Conservation (phyloP, 1,140 invertebrate genomes). For the Drosophila serrata region DNA sequence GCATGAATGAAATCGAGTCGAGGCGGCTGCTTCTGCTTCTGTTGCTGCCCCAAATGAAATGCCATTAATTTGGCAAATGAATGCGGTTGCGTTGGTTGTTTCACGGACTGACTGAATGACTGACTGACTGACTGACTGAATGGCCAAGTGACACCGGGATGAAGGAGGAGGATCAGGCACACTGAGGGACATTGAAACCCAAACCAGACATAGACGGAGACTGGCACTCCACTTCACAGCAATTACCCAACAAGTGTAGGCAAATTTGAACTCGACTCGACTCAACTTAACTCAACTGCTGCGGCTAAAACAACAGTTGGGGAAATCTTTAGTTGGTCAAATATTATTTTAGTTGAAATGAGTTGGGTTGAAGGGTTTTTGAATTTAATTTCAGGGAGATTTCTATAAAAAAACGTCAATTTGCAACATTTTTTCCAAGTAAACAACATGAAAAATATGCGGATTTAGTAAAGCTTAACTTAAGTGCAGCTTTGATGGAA, state of each 20-base stretch:
- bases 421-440: background rate
- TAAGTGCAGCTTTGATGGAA: no score
- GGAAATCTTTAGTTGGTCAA: conserved; percentile 48
- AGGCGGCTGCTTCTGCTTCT: conserved; percentile 11
- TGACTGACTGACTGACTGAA: conserved; percentile 33
- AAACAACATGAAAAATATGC: background rate
- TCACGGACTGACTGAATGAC: conserved; percentile 42
- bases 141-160: conserved; percentile 1
- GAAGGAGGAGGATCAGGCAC: background rate
- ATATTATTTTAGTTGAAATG: conserved; percentile 38
- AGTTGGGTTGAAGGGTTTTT: background rate
- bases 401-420: background rate
- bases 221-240: conserved; percentile 69
- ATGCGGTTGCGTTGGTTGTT: conserved; percentile 72
- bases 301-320: conserved; percentile 44
- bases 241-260: conserved; percentile 78
- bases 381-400: background rate
- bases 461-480: no score
- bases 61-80: conserved; percentile 84
- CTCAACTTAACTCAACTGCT: conserved; percentile 29
- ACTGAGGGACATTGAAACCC: background rate
- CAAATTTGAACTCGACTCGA: conserved; percentile 64
- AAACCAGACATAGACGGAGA: conserved; percentile 14
- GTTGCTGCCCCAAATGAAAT: conserved; percentile 73
- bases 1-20: conserved; percentile 72